phyloP scores from a whole-genome alignment of 2,113 vertebrate species.

The Malurus melanocephalus region DNA sequence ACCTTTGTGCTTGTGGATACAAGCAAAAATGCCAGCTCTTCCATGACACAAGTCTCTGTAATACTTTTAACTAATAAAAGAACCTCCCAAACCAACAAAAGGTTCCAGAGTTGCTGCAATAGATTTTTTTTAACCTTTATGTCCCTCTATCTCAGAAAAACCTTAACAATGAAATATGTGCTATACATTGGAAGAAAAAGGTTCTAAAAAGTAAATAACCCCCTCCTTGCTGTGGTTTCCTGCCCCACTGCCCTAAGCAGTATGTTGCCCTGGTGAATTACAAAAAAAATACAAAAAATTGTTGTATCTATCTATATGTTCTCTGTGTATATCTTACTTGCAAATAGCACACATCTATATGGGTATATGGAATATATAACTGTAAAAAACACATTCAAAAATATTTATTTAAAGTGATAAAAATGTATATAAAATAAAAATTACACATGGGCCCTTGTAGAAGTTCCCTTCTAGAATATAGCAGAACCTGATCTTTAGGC shows the following conservation, averaged over 20 bases:
- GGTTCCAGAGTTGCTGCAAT: neutral
- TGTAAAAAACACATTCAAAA: neutral
- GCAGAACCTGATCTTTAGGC: neutral
- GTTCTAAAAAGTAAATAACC: neutral
- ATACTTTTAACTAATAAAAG: neutral
- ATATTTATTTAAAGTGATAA: neutral
- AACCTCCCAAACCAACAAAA: neutral
- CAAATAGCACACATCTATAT: neutral
- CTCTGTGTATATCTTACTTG: neutral
- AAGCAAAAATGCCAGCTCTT: neutral
- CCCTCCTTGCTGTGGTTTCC: neutral
- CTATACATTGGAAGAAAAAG: neutral
- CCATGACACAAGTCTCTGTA: neutral
- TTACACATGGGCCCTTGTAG: neutral
- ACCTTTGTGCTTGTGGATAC: neutral
- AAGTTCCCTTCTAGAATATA: neutral
- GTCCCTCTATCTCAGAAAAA: neutral
- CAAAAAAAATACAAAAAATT: neutral
- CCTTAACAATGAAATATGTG: neutral
- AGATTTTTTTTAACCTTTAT: neutral
- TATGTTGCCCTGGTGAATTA: neutral
- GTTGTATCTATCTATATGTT: neutral
- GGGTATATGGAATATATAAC: neutral
- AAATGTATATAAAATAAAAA: rapidly evolving
- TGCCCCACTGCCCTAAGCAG: neutral